These are phyloP conservation scores for Caerostris darwini DNA, from an alignment of 1,140 invertebrate species.

Conservation along the genomic window DNA sequence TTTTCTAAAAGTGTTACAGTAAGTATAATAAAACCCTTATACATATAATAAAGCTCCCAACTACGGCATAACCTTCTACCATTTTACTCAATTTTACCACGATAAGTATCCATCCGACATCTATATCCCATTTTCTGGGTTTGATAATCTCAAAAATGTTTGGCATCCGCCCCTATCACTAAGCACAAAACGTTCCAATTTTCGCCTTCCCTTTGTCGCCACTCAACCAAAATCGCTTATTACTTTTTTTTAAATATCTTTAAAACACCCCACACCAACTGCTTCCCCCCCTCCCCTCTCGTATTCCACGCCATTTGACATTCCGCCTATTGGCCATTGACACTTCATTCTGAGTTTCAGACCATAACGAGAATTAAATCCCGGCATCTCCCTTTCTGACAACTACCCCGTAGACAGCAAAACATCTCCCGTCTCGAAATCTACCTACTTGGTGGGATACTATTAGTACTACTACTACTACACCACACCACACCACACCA, in stretches of 20 bases:
- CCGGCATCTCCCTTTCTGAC: not conserved
- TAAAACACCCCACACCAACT: conserved; percentile 54
- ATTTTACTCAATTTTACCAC: too few relatives aligned
- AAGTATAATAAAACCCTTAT: too few relatives aligned
- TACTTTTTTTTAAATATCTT: conserved; percentile 55
- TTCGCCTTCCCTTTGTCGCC: not conserved
- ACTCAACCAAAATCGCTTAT: conserved; percentile 36
- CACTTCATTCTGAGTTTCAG: conserved; percentile 39
- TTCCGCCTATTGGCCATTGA: conserved; percentile 48
- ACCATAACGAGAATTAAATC: conserved; percentile 69
- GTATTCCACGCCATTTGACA: too few relatives aligned
- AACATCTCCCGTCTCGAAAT: too few relatives aligned
- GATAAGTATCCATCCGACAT: not conserved
- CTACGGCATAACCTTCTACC: too few relatives aligned
- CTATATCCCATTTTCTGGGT: not conserved
- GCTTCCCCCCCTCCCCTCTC: too few relatives aligned
- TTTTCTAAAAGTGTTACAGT: too few relatives aligned
- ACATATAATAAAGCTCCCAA: too few relatives aligned
- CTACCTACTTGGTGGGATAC: too few relatives aligned
- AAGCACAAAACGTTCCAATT: not conserved
- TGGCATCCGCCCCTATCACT: not conserved
- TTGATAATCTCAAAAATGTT: not conserved
- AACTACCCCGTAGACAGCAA: too few relatives aligned
- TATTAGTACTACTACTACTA: too few relatives aligned
- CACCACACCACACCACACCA: too few relatives aligned